Evolutionary conservation across 2,113 vertebrate genomes (phyloP).

Genomic region (Meles meles): DNA sequence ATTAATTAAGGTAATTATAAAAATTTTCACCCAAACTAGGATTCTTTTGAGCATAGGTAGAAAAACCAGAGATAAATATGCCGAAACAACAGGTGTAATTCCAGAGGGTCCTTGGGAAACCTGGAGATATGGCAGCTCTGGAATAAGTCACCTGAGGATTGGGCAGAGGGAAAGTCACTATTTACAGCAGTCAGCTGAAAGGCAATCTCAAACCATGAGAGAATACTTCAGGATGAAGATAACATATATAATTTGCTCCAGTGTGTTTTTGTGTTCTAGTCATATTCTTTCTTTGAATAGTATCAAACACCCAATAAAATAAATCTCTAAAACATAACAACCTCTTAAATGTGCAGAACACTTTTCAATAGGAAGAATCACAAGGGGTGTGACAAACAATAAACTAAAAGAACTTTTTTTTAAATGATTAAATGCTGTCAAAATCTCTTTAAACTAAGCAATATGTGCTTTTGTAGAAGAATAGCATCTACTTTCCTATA

Average conservation of each 20-base stretch:
- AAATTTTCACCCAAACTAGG: neutral
- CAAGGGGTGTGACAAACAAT: neutral
- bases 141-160: accelerated
- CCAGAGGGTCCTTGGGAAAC: neutral
- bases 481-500: neutral
- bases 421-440: neutral
- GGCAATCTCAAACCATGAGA: neutral
- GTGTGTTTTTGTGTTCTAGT: neutral
- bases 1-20: neutral
- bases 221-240: neutral
- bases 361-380: neutral
- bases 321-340: neutral
- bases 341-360: neutral
- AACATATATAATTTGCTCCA: neutral
- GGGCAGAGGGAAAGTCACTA: accelerated
- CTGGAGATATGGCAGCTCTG: too few species aligned
- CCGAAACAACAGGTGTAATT: accelerated
- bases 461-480: neutral
- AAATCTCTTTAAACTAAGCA: neutral
- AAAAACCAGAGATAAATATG: neutral
- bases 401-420: neutral
- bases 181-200: neutral
- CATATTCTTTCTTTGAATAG: neutral
- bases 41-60: neutral
- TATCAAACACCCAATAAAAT: neutral